Evolutionary conservation across 2,888 invertebrate genomes (phyloP), one percentile per base, ranked within the genome.

Genomic region (Myopa tessellatipennis): DNA sequence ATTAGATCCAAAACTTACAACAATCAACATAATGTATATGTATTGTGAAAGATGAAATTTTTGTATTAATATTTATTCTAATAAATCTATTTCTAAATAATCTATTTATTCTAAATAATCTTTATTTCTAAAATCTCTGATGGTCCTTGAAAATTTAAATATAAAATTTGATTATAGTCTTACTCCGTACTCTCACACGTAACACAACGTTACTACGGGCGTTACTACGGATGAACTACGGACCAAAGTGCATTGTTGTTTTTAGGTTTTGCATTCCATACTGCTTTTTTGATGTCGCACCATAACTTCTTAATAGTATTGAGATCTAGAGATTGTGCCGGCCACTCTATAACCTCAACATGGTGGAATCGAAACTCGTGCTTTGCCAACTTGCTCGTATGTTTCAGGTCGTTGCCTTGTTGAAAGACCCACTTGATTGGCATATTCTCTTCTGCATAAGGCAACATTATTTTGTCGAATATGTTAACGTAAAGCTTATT

Each of bases 401-500:
- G 63, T 63, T 78, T 79, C 38, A 50, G 50, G 36, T 81, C 79
- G 52, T 81, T 82, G 45, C 80, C 79, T 26, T 81, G 78, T 69
- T 81, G 81, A 50, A 80, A 82, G 14, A 79, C 67, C 79, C 78
- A 81, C 63, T 58, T 65, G 52, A 81, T 40, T 34, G 79, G 77
- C 81, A 81, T 79, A 72, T 81, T 74, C 26, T 79, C 74, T 18
- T 72, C 61, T 0, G 78, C 77, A 71, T 78, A 79, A 18, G 78
- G 79, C 16, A 81, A 67, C 77, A 73, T 72, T 6, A 61, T 60
- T 58, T 69, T 45, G 26, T 74, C 36, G 16, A 73, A n/a, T 14
- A 58, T 58, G n/a, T 58, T 4, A 14, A 58, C 58, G n/a, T 61
- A 60, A 10, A 61, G 26, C 7, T 61, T 52, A 14, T 3, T 7